A percentile compares a stretch with the other conserved stretches of the same genome.
Evolutionary conservation across 2,113 vertebrate species (phyloP).

Genomic region (Numida meleagris): DNA sequence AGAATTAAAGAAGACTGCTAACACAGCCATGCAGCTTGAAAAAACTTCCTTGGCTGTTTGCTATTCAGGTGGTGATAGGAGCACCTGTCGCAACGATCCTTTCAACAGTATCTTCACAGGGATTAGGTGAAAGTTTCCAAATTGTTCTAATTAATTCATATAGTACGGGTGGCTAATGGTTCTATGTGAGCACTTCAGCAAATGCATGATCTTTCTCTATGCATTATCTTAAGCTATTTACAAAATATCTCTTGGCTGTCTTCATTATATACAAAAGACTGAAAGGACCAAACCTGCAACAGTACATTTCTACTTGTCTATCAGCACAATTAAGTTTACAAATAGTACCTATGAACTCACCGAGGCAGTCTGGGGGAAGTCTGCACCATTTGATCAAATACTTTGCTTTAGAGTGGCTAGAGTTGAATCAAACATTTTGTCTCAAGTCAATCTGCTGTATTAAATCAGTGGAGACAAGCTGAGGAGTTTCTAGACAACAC

Average conservation of each 20-base stretch:
- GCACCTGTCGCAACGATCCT: fast-evolving
- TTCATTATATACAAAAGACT: not conserved
- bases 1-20: not conserved
- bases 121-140: not conserved
- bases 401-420: not conserved
- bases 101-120: not conserved
- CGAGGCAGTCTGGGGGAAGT: not conserved
- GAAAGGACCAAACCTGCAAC: not conserved
- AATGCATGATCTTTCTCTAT: not conserved
- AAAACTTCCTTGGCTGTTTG: not conserved
- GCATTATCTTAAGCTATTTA: not conserved
- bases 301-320: not conserved
- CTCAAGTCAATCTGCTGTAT: not conserved
- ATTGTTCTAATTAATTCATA: not conserved
- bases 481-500: not conserved
- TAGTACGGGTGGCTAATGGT: not conserved
- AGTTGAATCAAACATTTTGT: not conserved
- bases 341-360: not conserved
- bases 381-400: not conserved
- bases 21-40: not conserved
- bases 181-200: not conserved
- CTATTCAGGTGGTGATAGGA: not conserved
- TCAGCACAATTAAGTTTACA: not conserved
- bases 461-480: not conserved
- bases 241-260: not conserved